Percentiles rank a stretch among this genome's conserved stretches.
phyloP scores from a whole-genome alignment of 1,140 invertebrate genomes.

The Venturia canescens region DNA sequence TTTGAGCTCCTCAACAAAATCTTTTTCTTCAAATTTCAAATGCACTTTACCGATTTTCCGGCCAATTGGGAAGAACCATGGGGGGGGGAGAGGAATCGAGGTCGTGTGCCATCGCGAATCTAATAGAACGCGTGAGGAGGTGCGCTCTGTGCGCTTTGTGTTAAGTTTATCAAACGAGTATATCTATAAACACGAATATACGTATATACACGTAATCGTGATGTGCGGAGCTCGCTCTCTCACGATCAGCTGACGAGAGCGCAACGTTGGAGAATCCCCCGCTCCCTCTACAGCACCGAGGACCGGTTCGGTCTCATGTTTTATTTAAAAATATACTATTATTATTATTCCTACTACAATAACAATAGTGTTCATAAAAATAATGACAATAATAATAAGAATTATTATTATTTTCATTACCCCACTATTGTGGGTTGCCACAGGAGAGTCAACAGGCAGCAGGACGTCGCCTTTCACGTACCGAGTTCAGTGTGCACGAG shows the following conservation, averaged over 20 bases:
- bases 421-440: slow-evolving; percentile 6
- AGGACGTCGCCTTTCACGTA: slow-evolving; percentile 64
- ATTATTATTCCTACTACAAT: neutral
- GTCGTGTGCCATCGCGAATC: neutral
- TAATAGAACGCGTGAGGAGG: slow-evolving; percentile 1
- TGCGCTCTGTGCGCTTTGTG: neutral
- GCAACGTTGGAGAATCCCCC: neutral
- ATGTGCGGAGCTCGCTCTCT: neutral
- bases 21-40: too few species aligned
- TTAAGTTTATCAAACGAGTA: neutral
- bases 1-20: too few species aligned
- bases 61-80: neutral
- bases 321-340: neutral
- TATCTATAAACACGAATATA: too few species aligned
- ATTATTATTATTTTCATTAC: slow-evolving; percentile 11
- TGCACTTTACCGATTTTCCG: too few species aligned
- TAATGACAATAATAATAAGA: neutral
- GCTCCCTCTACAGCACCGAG: neutral
- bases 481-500: slow-evolving; percentile 50
- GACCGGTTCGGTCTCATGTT: neutral
- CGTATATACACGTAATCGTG: neutral
- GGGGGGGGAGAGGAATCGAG: neutral
- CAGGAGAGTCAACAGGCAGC: neutral
- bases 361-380: neutral
- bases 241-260: slow-evolving; percentile 9